Percentiles rank a stretch among this genome's conserved stretches.
Conservation (phyloP, 2,113 vertebrate species). For the Acanthochromis polyacanthus region DNA sequence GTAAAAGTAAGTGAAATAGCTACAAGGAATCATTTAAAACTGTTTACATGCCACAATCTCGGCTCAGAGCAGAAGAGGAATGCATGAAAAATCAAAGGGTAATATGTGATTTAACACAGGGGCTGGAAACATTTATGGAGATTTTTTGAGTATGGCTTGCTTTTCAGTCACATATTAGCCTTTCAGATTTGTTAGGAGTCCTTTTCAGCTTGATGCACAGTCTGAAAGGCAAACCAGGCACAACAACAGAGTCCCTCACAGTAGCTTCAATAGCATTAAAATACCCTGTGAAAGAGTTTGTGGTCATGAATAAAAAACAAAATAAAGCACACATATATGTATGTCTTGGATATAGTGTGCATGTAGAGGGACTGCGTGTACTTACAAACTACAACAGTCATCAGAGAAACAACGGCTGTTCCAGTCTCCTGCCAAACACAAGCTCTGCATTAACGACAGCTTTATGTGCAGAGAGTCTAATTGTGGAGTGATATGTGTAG, state of each 20-base stretch:
- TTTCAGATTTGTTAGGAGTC: constrained; percentile 14
- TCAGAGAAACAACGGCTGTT: background rate
- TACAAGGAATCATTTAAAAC: too few species aligned
- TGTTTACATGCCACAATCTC: too few species aligned
- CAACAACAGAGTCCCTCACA: background rate
- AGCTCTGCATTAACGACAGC: background rate
- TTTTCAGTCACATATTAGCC: background rate
- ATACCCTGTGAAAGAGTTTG: background rate
- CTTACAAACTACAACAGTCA: too few species aligned
- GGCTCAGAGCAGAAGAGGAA: too few species aligned
- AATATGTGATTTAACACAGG: too few species aligned
- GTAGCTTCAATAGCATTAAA: constrained; percentile 2
- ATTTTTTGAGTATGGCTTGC: too few species aligned
- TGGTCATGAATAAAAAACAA: constrained; percentile 3
- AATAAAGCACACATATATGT: background rate
- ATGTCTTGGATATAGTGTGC: background rate
- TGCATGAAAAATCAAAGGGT: too few species aligned
- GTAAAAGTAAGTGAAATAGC: too few species aligned
- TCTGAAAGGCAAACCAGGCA: constrained; percentile 28
- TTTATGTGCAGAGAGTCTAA: background rate
- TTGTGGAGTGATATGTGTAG: background rate
- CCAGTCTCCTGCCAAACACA: constrained; percentile 7
- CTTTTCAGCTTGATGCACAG: constrained; percentile 6
- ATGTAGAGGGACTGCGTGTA: background rate
- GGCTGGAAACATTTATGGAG: too few species aligned